Conservation (phyloP, 2,888 invertebrate species). For the Caenorhabditis plicata region DNA sequence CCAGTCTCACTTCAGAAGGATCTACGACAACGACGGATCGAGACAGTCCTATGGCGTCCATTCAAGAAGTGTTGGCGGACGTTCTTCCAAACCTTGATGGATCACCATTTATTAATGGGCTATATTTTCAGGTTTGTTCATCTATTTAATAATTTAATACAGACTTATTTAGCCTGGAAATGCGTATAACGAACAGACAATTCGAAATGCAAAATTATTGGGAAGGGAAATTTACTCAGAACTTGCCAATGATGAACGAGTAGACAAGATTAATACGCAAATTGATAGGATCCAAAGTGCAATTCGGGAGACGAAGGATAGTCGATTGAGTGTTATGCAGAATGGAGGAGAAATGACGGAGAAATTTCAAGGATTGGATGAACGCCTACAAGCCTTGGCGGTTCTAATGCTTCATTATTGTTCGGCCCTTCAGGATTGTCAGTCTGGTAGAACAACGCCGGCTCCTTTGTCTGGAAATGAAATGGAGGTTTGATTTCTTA, state of each 20-base stretch:
- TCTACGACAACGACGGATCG: slow-evolving; percentile 2
- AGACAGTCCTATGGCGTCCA: slow-evolving; percentile 39
- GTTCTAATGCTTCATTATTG: slow-evolving; percentile 92
- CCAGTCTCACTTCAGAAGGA: not conserved
- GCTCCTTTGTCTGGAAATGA: too few species aligned
- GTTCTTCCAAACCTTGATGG: slow-evolving; percentile 40
- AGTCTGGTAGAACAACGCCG: slow-evolving; percentile 23
- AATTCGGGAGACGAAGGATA: slow-evolving; percentile 76
- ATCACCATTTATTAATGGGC: slow-evolving; percentile 38
- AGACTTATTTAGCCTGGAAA: slow-evolving; percentile 59
- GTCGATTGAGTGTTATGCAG: slow-evolving; percentile 70
- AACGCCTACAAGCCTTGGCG: slow-evolving; percentile 81
- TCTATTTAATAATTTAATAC: not conserved
- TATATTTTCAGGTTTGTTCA: slow-evolving; percentile 47
- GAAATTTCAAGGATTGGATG: slow-evolving; percentile 75
- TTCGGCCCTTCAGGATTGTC: slow-evolving; percentile 78
- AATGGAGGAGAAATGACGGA: slow-evolving; percentile 47
- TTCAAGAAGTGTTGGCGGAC: slow-evolving; percentile 40
- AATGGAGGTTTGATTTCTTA: too few species aligned
- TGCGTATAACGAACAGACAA: slow-evolving; percentile 78
- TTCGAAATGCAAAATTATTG: slow-evolving; percentile 84
- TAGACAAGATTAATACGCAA: slow-evolving; percentile 82
- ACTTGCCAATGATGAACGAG: slow-evolving; percentile 74
- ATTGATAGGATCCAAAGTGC: slow-evolving; percentile 77
- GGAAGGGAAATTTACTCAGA: slow-evolving; percentile 80